These are phyloP conservation scores for Zaprionus bogoriensis DNA, from an alignment of 2,888 invertebrate genomes.

Conservation along the genomic window DNA sequence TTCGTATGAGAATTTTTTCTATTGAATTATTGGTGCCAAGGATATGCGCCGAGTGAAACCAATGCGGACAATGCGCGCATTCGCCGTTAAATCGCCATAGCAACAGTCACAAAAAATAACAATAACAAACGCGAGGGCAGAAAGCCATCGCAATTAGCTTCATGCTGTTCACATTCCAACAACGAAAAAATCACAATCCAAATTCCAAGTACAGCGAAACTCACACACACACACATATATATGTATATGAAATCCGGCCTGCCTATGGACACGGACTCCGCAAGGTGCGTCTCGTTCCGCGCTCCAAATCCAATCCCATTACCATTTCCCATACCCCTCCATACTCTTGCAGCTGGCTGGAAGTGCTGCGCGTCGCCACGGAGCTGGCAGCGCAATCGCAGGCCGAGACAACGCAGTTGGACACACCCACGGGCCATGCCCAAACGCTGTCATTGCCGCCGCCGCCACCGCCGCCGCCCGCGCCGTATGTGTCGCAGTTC, in stretches of 20 bases:
- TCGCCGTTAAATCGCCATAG: constrained; percentile 38
- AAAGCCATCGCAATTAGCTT: no score
- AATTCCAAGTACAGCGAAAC: constrained; percentile 28
- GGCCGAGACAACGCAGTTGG: not conserved
- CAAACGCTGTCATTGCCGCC: not conserved
- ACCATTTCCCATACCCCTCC: no score
- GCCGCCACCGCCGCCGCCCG: not conserved
- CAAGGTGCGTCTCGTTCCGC: constrained; percentile 10
- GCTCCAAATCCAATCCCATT: not conserved
- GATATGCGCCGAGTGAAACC: not conserved
- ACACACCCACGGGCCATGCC: not conserved
- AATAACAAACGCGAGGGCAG: no score
- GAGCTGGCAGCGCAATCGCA: constrained; percentile 10
- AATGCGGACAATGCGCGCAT: not conserved
- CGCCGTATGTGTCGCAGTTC: constrained; percentile 60
- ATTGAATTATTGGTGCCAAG: not conserved
- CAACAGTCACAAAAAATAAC: constrained; percentile 38
- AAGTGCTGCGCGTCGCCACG: constrained; percentile 13
- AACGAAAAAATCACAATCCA: constrained; percentile 8
- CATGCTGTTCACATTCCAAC: constrained; percentile 12
- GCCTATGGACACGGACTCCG: constrained; percentile 31
- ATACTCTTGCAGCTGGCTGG: constrained; percentile 38
- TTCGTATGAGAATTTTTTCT: not conserved
- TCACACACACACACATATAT: not conserved
- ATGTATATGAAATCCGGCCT: not conserved